phyloP scores from a whole-genome alignment of 2,113 vertebrate genomes.

The Monarcha castaneiventris region DNA sequence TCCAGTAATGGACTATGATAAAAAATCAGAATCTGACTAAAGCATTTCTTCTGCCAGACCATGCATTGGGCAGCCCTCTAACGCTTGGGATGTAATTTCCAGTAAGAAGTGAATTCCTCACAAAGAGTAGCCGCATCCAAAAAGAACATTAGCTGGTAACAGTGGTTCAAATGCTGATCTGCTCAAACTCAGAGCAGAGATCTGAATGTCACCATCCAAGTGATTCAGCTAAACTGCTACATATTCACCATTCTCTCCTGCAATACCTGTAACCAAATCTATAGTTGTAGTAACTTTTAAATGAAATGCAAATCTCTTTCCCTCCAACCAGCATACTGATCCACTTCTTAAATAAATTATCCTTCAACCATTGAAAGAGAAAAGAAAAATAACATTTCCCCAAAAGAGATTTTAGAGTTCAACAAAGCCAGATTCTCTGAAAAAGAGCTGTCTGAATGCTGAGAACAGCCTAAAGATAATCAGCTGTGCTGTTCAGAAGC shows the following conservation, averaged over 20 bases:
- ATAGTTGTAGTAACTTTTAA: neutral
- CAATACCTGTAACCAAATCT: neutral
- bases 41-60: neutral
- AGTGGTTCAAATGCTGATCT: neutral
- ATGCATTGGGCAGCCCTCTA: neutral
- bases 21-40: neutral
- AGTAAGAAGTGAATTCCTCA: neutral
- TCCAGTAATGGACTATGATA: rapidly evolving
- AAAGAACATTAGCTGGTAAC: neutral
- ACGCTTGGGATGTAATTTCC: neutral
- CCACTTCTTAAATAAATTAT: neutral
- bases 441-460: neutral
- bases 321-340: neutral
- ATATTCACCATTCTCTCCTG: neutral
- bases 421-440: neutral
- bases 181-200: neutral
- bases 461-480: neutral
- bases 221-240: neutral
- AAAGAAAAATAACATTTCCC: neutral
- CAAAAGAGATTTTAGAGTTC: neutral
- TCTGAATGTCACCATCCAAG: neutral
- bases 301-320: neutral
- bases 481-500: neutral
- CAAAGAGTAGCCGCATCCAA: neutral
- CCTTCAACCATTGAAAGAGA: neutral